phyloP scores from a whole-genome alignment of 2,797 vertebrate species.

The Poecilia wingei region DNA sequence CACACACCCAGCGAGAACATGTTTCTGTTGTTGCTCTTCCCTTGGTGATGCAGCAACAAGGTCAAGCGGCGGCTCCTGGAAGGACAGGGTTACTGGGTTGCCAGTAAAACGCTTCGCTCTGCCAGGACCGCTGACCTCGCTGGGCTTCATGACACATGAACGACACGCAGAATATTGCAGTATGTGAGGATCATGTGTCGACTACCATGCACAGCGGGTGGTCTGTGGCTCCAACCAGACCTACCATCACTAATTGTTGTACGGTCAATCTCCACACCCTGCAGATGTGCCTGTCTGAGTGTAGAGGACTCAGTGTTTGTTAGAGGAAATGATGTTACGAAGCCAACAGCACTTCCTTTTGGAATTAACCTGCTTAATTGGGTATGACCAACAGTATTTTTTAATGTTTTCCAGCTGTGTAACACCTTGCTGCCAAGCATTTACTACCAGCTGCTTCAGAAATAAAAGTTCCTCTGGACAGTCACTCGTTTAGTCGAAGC shows the following conservation, averaged over 20 bases:
- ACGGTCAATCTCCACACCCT: slow-evolving; percentile 28
- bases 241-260: slow-evolving; percentile 2
- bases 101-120: slow-evolving; percentile 63
- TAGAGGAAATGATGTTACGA: neutral
- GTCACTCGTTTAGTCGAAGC: neutral
- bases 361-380: neutral
- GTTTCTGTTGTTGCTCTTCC: slow-evolving; percentile 42
- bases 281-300: slow-evolving; percentile 25
- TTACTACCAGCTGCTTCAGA: slow-evolving; percentile 2
- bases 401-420: neutral
- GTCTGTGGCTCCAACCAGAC: slow-evolving; percentile 27
- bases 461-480: neutral
- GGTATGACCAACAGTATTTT: neutral
- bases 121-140: slow-evolving; percentile 68
- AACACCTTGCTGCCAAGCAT: slow-evolving; percentile 5
- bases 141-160: slow-evolving; percentile 74
- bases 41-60: slow-evolving; percentile 61
- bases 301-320: neutral
- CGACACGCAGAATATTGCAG: slow-evolving; percentile 59
- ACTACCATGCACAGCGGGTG: slow-evolving; percentile 35
- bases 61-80: slow-evolving; percentile 63
- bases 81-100: slow-evolving; percentile 45
- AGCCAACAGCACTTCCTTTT: neutral
- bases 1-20: slow-evolving; percentile 32
- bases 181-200: slow-evolving; percentile 51